Conservation (phyloP, 2,113 vertebrate species). For the Pedetes capensis region DNA sequence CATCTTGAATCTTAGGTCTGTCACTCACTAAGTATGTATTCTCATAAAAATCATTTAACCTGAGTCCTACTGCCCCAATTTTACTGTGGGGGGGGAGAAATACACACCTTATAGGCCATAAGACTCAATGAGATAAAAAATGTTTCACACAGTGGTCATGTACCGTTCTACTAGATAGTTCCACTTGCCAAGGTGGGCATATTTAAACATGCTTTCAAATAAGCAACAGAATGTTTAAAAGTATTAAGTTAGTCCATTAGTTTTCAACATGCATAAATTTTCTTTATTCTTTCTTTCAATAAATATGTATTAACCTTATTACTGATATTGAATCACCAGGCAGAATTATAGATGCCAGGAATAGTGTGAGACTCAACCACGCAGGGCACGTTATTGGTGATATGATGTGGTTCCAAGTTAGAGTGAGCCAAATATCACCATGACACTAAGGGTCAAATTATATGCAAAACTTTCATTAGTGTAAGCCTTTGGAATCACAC, state of each 20-base stretch:
- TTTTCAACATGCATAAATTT: neutral
- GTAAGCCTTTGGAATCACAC: neutral
- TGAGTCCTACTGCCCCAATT: neutral
- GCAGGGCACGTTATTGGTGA: neutral
- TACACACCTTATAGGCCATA: neutral
- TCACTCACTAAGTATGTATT: neutral
- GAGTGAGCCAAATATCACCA: neutral
- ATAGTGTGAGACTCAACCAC: neutral
- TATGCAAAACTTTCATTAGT: neutral
- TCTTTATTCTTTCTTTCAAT: conserved; percentile 9
- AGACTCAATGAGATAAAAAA: neutral
- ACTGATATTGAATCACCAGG: neutral
- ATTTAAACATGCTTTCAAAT: conserved; percentile 20
- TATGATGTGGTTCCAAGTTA: neutral
- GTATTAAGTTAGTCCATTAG: neutral
- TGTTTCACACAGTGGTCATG: neutral
- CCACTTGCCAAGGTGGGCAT: neutral
- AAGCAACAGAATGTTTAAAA: neutral
- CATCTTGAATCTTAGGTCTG: neutral
- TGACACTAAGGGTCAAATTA: neutral
- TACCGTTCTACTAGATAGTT: neutral
- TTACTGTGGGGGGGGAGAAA: neutral
- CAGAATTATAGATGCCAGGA: neutral
- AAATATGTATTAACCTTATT: neutral
- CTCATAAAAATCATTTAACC: neutral